Conservation (phyloP, 2,888 invertebrate genomes). For the Sinohyriopsis cumingii region DNA sequence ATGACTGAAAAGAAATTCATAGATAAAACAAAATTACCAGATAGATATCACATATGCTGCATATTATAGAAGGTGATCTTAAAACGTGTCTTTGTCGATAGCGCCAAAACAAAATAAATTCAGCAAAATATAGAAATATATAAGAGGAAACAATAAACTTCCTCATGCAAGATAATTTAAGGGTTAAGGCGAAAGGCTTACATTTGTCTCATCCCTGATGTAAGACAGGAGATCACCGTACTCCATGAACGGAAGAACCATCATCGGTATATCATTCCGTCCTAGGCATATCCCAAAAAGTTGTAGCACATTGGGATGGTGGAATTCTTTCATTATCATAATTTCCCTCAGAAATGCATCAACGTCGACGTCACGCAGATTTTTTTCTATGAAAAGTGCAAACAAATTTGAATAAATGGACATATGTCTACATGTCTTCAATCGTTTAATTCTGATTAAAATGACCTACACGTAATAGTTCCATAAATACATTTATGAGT, state of each 20-base stretch:
- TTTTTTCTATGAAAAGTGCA: slow-evolving; percentile 40
- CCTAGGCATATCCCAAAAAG: slow-evolving; percentile 73
- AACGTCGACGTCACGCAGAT: slow-evolving; percentile 53
- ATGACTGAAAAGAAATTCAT: too few species aligned
- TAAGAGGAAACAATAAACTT: too few species aligned
- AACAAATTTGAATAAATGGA: background rate
- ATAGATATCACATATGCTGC: too few species aligned
- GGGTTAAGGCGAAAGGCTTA: slow-evolving; percentile 39
- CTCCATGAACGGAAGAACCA: slow-evolving; percentile 75
- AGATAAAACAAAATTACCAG: too few species aligned
- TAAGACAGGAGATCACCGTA: slow-evolving; percentile 73
- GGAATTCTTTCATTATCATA: slow-evolving; percentile 74
- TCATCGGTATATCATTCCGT: slow-evolving; percentile 72
- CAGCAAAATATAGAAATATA: too few species aligned
- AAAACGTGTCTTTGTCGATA: too few species aligned
- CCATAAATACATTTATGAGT: too few species aligned
- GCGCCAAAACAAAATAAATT: too few species aligned
- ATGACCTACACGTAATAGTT: too few species aligned
- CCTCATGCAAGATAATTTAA: too few species aligned
- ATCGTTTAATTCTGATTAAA: too few species aligned
- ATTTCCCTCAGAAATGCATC: slow-evolving; percentile 73
- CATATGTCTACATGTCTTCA: background rate
- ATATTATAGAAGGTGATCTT: too few species aligned
- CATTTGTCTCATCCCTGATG: slow-evolving; percentile 70
- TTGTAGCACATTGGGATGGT: slow-evolving; percentile 73